Conservation (phyloP, 1,140 invertebrate species). For the Drosophila sechellia region DNA sequence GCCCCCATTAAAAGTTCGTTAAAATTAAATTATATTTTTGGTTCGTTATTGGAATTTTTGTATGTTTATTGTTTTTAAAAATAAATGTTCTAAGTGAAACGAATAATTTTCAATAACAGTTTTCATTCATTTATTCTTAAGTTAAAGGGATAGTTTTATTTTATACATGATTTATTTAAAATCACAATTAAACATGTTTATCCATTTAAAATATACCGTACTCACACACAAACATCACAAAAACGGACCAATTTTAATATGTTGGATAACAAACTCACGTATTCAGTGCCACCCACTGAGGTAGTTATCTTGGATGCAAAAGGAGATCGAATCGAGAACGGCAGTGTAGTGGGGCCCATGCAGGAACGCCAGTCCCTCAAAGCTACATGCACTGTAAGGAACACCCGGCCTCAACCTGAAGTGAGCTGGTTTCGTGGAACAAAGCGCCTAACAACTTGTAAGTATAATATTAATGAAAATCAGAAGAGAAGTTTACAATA, state of each 20-base stretch:
- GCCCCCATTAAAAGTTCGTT: background rate
- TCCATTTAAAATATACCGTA: conserved; percentile 45
- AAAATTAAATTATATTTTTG: background rate
- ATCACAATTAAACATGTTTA: conserved; percentile 55
- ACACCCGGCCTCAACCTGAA: conserved; percentile 76
- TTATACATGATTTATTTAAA: background rate
- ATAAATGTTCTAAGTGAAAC: too few species aligned
- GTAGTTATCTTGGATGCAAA: conserved; percentile 82
- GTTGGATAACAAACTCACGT: conserved; percentile 25
- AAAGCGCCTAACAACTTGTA: conserved; percentile 78
- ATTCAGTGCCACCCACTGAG: conserved; percentile 80
- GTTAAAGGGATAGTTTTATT: background rate
- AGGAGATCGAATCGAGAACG: conserved; percentile 78
- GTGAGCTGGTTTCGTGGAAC: conserved; percentile 79
- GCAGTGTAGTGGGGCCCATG: conserved; percentile 77
- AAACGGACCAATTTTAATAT: conserved; percentile 18
- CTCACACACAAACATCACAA: conserved; percentile 40
- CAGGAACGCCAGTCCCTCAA: conserved; percentile 77
- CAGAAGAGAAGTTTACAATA: too few species aligned
- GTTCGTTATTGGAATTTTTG: too few species aligned
- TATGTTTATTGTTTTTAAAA: too few species aligned
- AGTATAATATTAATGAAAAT: conserved; percentile 43
- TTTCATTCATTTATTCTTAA: background rate
- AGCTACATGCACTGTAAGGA: conserved; percentile 72
- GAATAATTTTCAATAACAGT: too few species aligned